Base-by-base conservation (phyloP, 2,113 vertebrate genomes). In the Nannospalax galili region DNA sequence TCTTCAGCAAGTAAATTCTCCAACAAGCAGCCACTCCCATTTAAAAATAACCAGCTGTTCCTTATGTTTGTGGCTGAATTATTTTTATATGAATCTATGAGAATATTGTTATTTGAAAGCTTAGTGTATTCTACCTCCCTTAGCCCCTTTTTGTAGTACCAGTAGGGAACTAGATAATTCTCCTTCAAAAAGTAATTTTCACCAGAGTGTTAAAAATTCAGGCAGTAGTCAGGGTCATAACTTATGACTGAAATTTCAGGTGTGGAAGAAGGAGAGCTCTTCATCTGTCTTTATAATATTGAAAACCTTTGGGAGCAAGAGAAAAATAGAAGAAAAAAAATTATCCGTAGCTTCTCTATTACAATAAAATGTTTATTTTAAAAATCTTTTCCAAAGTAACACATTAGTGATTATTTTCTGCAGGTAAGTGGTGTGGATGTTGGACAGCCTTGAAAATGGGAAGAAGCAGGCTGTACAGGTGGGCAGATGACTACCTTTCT, bases 291-390 rank as follows among this genome's bases (percentile, higher is more conserved):
- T 4, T 81, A 81, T 40, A 42, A 32, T 87, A 11, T 56, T 91
- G 82, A 22, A 12, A 86, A 67, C 14, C 79, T 91, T 86, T 91
- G 26, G 70, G 35, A 96, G 84, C n/a, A n/a, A 85, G 62, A 87
- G 45, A 78, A 91, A 48, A 81, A 30, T 40, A 56, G 62, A 56
- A 35, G 42, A 92, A 65, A 40, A 92, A 79, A 88, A 89, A n/a
- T n/a, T 52, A 72, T 65, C n/a, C 0, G 3, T 72, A 89, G 30
- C 32, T 52, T 75, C 37, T 86, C 16, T 37, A 45, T 90, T 85
- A 80, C 94, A 94, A 74, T 88, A 84, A 70, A 91, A 62, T 10
- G 15, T 28, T 84, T 84, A 14, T 28, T 26, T 60, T 88, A 87
- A 58, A 64, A 64, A n/a, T 92, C 45, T 30, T 78, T 88, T 78